Evolutionary conservation across 2,888 invertebrate genomes (phyloP).

Genomic region (Callyntrura guangdongensis): DNA sequence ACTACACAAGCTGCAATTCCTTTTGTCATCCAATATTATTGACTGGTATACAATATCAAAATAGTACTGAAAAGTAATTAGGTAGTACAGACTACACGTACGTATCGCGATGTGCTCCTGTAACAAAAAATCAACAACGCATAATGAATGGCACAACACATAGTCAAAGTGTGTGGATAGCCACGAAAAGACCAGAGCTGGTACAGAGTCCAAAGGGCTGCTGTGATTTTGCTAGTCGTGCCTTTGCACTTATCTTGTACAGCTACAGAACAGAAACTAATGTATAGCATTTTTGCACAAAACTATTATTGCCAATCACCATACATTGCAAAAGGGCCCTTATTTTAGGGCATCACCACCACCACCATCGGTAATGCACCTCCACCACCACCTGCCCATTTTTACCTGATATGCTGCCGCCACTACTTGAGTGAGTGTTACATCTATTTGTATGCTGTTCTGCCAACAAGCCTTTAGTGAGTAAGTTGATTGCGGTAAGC

Average conservation of each 20-base stretch:
- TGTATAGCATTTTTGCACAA: slow-evolving; percentile 36
- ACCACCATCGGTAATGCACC: background rate
- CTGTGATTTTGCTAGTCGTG: slow-evolving; percentile 46
- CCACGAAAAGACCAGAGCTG: no score
- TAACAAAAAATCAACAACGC: background rate
- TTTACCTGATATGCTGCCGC: background rate
- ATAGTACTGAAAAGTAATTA: background rate
- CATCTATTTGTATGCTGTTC: no score
- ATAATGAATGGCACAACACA: background rate
- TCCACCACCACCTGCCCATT: background rate
- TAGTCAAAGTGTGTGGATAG: no score
- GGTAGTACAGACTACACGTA: background rate
- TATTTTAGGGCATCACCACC: slow-evolving; percentile 53
- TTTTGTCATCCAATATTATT: no score
- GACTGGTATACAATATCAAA: background rate
- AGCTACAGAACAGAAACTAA: background rate
- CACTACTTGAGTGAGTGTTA: background rate
- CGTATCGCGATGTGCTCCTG: background rate
- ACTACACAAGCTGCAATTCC: no score
- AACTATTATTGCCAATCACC: slow-evolving; percentile 65
- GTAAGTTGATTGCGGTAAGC: slow-evolving; percentile 33
- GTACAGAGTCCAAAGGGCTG: slow-evolving; percentile 2
- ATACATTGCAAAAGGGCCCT: slow-evolving; percentile 70
- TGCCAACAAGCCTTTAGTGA: slow-evolving; percentile 15
- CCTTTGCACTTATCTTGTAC: slow-evolving; percentile 24